Conservation (phyloP, 1,140 invertebrate species). For the Drosophila trapezifrons region DNA sequence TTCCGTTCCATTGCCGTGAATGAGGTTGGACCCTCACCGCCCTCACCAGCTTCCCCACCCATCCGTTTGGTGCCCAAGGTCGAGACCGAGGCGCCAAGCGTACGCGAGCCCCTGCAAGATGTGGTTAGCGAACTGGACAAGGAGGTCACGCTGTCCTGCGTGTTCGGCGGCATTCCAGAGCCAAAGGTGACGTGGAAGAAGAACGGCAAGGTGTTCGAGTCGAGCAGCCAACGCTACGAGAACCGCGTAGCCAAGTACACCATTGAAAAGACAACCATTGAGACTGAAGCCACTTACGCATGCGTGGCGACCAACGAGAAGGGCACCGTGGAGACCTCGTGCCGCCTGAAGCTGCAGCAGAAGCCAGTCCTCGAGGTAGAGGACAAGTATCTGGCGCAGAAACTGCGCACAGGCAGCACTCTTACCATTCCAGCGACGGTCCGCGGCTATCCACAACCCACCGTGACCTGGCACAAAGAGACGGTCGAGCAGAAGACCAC, state of each 20-base stretch:
- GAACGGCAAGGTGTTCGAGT: slow-evolving; percentile 86
- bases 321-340: slow-evolving; percentile 89
- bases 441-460: slow-evolving; percentile 88
- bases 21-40: slow-evolving; percentile 88
- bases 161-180: slow-evolving; percentile 92
- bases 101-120: slow-evolving; percentile 88
- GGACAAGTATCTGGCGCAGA: slow-evolving; percentile 87
- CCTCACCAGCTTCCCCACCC: slow-evolving; percentile 86
- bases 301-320: slow-evolving; percentile 89
- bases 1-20: slow-evolving; percentile 92
- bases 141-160: slow-evolving; percentile 88
- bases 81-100: slow-evolving; percentile 86
- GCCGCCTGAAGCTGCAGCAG: slow-evolving; percentile 88
- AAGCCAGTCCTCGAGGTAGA: slow-evolving; percentile 87
- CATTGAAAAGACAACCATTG: slow-evolving; percentile 88
- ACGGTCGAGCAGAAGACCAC: slow-evolving; percentile 85
- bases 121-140: slow-evolving; percentile 86
- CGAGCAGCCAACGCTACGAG: slow-evolving; percentile 87
- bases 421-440: slow-evolving; percentile 87
- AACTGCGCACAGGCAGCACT: slow-evolving; percentile 86
- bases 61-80: slow-evolving; percentile 86
- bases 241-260: slow-evolving; percentile 90
- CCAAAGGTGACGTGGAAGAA: slow-evolving; percentile 93
- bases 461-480: slow-evolving; percentile 88
- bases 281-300: slow-evolving; percentile 88